phyloP scores from a whole-genome alignment of 2,797 vertebrate genomes.

The Rhinichthys osculus region DNA sequence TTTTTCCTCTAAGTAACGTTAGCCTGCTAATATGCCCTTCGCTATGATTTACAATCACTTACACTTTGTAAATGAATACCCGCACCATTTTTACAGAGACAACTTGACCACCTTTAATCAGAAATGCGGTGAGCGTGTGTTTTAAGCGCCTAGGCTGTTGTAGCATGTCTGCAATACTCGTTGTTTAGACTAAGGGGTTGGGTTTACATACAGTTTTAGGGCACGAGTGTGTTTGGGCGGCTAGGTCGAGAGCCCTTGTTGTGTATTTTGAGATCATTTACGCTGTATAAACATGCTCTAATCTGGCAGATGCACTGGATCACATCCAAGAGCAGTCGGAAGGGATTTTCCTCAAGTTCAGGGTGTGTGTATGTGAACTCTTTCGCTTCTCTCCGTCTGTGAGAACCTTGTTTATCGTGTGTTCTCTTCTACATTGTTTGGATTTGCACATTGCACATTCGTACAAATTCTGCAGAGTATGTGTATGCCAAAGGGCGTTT shows the following conservation, averaged over 20 bases:
- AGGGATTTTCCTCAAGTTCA: conserved; percentile 47
- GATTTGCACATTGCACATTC: not conserved
- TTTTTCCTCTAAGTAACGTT: not conserved
- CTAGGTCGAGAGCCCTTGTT: conserved; percentile 65
- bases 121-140: conserved; percentile 19
- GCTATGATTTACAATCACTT: conserved; percentile 32
- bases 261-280: conserved; percentile 72
- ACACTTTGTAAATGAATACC: conserved; percentile 18
- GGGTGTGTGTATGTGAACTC: conserved; percentile 45
- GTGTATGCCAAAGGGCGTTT: not conserved
- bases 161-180: conserved; percentile 39
- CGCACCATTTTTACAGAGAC: not conserved
- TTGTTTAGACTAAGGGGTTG: conserved; percentile 63
- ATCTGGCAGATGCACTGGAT: conserved; percentile 67
- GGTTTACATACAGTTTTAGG: conserved; percentile 66
- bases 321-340: conserved; percentile 49
- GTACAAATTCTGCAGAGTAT: not conserved
- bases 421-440: conserved; percentile 25
- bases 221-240: conserved; percentile 67
- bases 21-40: not conserved
- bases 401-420: conserved; percentile 11
- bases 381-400: conserved; percentile 31
- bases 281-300: conserved; percentile 71
- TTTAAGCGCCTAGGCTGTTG: conserved; percentile 27
- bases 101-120: conserved; percentile 18